Evolutionary conservation across 2,888 invertebrate species (phyloP).

Genomic region (Monopis laevigella): DNA sequence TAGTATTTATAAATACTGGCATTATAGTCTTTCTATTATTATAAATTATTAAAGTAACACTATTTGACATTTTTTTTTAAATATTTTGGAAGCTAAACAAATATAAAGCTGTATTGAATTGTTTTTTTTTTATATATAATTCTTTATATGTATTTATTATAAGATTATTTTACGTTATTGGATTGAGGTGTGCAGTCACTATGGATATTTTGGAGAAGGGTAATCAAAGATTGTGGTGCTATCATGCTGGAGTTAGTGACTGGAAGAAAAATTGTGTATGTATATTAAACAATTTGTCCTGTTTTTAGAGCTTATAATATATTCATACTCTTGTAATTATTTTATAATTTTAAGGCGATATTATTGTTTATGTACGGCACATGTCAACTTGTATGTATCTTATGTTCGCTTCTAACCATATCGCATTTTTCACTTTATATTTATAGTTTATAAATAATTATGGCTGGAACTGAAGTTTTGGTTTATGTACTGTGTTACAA

Average conservation of each 20-base stretch:
- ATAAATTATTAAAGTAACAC: too few species aligned
- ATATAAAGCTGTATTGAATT: too few species aligned
- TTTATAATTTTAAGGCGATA: conserved; percentile 54
- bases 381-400: background rate
- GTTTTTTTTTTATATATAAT: background rate
- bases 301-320: conserved; percentile 66
- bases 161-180: conserved; percentile 6
- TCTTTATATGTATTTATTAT: background rate
- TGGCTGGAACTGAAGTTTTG: conserved; percentile 47
- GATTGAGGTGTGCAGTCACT: conserved; percentile 36
- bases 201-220: conserved; percentile 30
- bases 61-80: too few species aligned
- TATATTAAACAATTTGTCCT: conserved; percentile 55
- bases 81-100: too few species aligned
- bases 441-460: conserved; percentile 27
- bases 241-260: conserved; percentile 49
- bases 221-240: conserved; percentile 54
- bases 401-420: background rate
- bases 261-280: conserved; percentile 29
- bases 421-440: background rate
- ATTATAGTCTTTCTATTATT: too few species aligned
- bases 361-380: conserved; percentile 19
- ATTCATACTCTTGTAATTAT: conserved; percentile 58
- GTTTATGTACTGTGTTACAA: conserved; percentile 56
- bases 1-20: too few species aligned